Conservation (phyloP, 2,888 invertebrate genomes). For the Athalia cordata region DNA sequence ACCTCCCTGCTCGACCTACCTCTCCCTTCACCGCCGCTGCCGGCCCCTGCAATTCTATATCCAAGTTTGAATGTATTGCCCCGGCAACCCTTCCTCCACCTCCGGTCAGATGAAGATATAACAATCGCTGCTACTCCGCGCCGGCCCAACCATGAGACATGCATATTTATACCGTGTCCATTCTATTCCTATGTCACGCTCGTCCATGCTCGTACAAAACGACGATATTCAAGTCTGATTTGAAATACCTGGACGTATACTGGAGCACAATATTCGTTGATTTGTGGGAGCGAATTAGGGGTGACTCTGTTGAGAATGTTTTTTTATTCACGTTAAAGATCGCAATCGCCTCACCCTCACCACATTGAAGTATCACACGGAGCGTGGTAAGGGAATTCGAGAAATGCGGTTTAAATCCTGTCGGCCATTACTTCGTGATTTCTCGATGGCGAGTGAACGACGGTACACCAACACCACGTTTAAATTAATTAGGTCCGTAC, state of each 20-base stretch:
- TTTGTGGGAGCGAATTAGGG: neutral
- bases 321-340: too few relatives aligned
- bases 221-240: too few relatives aligned
- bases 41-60: constrained; percentile 62
- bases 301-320: neutral
- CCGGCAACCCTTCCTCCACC: constrained; percentile 61
- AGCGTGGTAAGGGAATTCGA: constrained; percentile 14
- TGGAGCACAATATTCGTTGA: too few relatives aligned
- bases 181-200: constrained; percentile 32
- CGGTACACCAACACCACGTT: neutral
- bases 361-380: too few relatives aligned
- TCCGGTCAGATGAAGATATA: constrained; percentile 72
- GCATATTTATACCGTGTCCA: constrained; percentile 63
- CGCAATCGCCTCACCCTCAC: too few relatives aligned
- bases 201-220: neutral
- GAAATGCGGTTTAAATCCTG: constrained; percentile 48
- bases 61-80: constrained; percentile 72
- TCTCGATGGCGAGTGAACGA: constrained; percentile 18
- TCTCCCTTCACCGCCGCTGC: constrained; percentile 27
- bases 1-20: constrained; percentile 59
- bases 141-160: constrained; percentile 63
- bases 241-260: too few relatives aligned
- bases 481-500: constrained; percentile 59
- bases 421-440: constrained; percentile 43
- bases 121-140: constrained; percentile 68